Evolutionary conservation across 2,797 vertebrate genomes (phyloP), one percentile per base, ranked within the genome.

Genomic region (Naso thynnoides): DNA sequence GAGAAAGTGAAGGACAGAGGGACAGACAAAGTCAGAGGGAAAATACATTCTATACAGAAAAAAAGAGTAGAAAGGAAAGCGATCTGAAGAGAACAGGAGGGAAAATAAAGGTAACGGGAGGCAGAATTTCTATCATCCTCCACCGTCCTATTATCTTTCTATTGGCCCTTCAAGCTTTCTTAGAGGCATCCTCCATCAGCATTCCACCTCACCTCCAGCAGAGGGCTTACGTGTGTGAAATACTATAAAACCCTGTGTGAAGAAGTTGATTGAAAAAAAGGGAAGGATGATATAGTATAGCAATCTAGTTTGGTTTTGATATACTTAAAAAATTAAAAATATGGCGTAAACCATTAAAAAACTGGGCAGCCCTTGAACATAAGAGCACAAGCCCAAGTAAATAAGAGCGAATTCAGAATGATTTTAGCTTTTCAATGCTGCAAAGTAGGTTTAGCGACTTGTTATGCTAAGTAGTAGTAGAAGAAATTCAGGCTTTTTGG

Each of bases 1-100:
- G 50, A 52, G 76, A 74, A 70, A 78, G 64, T 70, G 84, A 87
- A 88, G 76, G 85, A 78, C 66, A 2, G 76, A 24, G 49, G 61
- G 78, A 24, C 70, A 68, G 67, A 56, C 41, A 79, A 89, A 75
- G 80, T 74, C 65, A 78, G 56, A 77, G 7, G 44, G 49, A 71
- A 81, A 85, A 80, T 29, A 72, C 13, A 15, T 56, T 60, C 15
- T 45, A 4, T 6, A 21, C 0, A 33, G 52, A 11, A 41, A 50
- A 67, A 70, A 61, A 19, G 31, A 26, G 47, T 29, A 41, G 39
- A 31, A 64, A 67, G 9, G 27, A 58, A 13, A 57, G 11, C 5
- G 5, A 19, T 23, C 8, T 48, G 15, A 45, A 11, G 50, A 49
- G 18, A 72, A 36, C 29, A 5, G 60, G 21, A 58, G 19, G 36